Conservation (phyloP, 2,888 invertebrate genomes). For the Pseudococcus longispinus region DNA sequence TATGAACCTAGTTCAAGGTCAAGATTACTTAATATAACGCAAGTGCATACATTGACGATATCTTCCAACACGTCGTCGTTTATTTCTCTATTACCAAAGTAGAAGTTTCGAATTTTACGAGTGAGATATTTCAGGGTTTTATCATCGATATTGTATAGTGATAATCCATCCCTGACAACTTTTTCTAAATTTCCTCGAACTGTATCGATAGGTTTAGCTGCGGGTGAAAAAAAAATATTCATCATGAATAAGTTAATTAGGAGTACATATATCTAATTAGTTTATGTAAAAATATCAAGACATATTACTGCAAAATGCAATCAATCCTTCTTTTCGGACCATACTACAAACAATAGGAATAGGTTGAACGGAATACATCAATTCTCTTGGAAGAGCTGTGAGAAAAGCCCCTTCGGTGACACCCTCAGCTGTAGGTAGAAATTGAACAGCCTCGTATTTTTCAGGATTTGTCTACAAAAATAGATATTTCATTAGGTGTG, state of each 20-base stretch:
- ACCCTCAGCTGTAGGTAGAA: neutral
- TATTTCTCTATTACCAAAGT: slow-evolving; percentile 3
- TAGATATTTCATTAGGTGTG: neutral
- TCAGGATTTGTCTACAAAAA: neutral
- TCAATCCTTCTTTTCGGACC: slow-evolving; percentile 32
- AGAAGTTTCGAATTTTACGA: neutral
- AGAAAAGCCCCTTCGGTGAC: neutral
- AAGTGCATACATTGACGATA: neutral
- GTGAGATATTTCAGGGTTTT: neutral
- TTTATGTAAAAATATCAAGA: no score
- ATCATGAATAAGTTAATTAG: no score
- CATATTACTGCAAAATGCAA: slow-evolving; percentile 15
- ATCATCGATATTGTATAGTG: slow-evolving; percentile 10
- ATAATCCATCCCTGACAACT: neutral
- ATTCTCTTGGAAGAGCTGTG: neutral
- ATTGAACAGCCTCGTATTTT: slow-evolving; percentile 1
- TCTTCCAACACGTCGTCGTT: neutral
- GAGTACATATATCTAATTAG: no score
- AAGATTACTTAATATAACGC: neutral
- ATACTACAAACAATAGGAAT: slow-evolving; percentile 17
- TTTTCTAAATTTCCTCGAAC: neutral
- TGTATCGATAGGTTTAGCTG: neutral
- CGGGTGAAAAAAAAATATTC: neutral
- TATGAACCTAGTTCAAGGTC: neutral
- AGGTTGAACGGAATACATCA: neutral